Percentiles rank a stretch among this genome's conserved stretches.
phyloP scores from a whole-genome alignment of 2,888 invertebrate genomes.

The Catocala sponsa region DNA sequence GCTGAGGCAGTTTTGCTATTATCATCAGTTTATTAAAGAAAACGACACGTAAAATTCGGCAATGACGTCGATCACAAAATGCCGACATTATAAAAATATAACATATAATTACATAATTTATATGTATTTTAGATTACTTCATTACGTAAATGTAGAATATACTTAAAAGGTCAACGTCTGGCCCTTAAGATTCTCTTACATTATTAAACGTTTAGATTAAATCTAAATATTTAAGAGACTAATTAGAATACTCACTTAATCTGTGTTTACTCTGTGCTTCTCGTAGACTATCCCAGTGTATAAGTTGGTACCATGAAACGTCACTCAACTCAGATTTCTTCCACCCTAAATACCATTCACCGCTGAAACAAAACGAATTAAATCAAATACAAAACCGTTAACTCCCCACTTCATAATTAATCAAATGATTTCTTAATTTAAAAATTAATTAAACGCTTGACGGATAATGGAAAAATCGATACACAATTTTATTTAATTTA shows the following conservation, averaged over 20 bases:
- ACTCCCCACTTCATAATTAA: slow-evolving; percentile 24
- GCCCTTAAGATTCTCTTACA: too few relatives aligned
- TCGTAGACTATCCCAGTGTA: slow-evolving; percentile 98
- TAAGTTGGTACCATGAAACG: slow-evolving; percentile 98
- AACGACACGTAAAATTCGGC: too few relatives aligned
- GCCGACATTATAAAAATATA: too few relatives aligned
- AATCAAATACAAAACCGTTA: slow-evolving; percentile 6
- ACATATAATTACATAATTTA: too few relatives aligned
- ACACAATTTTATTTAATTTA: slow-evolving; percentile 30
- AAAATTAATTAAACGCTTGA: slow-evolving; percentile 39
- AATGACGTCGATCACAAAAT: too few relatives aligned
- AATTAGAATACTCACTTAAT: slow-evolving; percentile 91
- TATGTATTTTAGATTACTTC: not conserved
- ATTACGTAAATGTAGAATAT: not conserved
- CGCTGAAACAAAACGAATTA: slow-evolving; percentile 90
- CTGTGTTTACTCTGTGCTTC: slow-evolving; percentile 99
- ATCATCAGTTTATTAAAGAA: too few relatives aligned
- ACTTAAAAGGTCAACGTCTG: not conserved
- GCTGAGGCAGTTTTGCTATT: too few relatives aligned
- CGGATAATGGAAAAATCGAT: slow-evolving; percentile 28
- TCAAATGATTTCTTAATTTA: slow-evolving; percentile 34
- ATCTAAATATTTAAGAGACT: not conserved
- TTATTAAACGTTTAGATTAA: slow-evolving; percentile 1
- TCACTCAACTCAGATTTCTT: slow-evolving; percentile 95
- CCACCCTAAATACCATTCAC: slow-evolving; percentile 98